A percentile compares a stretch with the other conserved stretches of the same genome.
phyloP scores from a whole-genome alignment of 2,797 vertebrate species.

The Myoxocephalus aenaeus region DNA sequence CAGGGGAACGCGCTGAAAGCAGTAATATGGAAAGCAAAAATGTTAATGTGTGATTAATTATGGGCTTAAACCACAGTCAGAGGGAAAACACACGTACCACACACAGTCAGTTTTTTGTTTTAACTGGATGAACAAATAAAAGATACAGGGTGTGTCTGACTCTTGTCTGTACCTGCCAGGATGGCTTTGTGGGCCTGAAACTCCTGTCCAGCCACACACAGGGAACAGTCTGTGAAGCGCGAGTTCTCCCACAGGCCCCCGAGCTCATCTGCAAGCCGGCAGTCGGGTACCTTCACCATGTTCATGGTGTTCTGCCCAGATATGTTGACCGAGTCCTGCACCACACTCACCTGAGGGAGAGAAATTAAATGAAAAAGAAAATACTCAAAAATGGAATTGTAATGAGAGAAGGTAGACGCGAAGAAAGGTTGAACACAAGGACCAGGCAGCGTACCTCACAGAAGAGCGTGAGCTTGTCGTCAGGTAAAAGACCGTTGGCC shows the following conservation, averaged over 20 bases:
- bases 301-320: slow-evolving; percentile 99
- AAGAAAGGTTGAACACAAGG: background rate
- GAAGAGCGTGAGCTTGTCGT: slow-evolving; percentile 98
- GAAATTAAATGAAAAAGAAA: background rate
- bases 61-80: background rate
- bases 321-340: slow-evolving; percentile 98
- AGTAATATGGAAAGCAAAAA: slow-evolving; percentile 23
- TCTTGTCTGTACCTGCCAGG: slow-evolving; percentile 88
- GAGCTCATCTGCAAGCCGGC: slow-evolving; percentile 94
- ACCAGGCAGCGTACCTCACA: slow-evolving; percentile 87
- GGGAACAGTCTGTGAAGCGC: slow-evolving; percentile 96
- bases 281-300: slow-evolving; percentile 99
- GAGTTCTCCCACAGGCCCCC: slow-evolving; percentile 98
- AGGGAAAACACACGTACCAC: background rate
- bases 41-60: background rate
- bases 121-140: background rate
- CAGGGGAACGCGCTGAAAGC: slow-evolving; percentile 91
- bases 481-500: slow-evolving; percentile 95
- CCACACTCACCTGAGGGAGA: slow-evolving; percentile 92
- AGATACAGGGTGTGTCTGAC: background rate
- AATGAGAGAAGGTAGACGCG: background rate
- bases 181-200: slow-evolving; percentile 99
- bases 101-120: background rate
- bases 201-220: slow-evolving; percentile 97
- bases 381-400: background rate